A percentile compares a stretch with the other conserved stretches of the same genome.
Evolutionary conservation across 1,140 invertebrate species (phyloP).

Genomic region (Fopius arisanus): DNA sequence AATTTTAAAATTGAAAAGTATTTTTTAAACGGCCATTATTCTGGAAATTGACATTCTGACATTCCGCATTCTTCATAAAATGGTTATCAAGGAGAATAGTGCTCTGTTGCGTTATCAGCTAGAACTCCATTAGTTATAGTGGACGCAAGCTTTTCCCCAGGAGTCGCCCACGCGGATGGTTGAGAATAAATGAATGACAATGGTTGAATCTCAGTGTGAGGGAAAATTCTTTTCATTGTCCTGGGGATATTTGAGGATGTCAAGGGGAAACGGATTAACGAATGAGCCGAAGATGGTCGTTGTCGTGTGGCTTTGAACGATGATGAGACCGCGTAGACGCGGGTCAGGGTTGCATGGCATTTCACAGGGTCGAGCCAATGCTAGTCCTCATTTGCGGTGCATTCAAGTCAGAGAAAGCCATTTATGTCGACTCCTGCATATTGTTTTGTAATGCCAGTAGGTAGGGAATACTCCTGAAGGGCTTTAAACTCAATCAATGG

Average conservation of each 20-base stretch:
- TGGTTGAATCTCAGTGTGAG: too few relatives aligned
- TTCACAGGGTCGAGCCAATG: neutral
- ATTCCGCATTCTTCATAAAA: neutral
- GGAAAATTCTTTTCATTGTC: too few relatives aligned
- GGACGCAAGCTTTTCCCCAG: too few relatives aligned
- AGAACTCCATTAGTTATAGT: too few relatives aligned
- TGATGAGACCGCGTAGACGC: neutral
- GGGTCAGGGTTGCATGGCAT: slow-evolving; percentile 5
- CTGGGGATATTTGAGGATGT: neutral
- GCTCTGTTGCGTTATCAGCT: too few relatives aligned
- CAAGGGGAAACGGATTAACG: neutral
- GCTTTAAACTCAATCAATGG: too few relatives aligned
- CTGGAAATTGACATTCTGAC: too few relatives aligned
- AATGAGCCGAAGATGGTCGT: neutral
- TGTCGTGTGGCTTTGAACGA: neutral
- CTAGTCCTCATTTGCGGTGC: neutral
- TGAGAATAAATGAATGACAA: too few relatives aligned
- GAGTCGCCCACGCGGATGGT: too few relatives aligned
- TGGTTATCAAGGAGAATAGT: neutral
- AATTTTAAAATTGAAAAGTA: too few relatives aligned
- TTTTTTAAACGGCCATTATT: too few relatives aligned
- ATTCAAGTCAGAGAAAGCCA: neutral
- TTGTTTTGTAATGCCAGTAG: neutral
- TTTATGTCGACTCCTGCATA: neutral
- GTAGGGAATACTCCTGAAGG: too few relatives aligned